Conservation (phyloP, 2,113 vertebrate genomes). For the Cricetomys ansorgei region DNA sequence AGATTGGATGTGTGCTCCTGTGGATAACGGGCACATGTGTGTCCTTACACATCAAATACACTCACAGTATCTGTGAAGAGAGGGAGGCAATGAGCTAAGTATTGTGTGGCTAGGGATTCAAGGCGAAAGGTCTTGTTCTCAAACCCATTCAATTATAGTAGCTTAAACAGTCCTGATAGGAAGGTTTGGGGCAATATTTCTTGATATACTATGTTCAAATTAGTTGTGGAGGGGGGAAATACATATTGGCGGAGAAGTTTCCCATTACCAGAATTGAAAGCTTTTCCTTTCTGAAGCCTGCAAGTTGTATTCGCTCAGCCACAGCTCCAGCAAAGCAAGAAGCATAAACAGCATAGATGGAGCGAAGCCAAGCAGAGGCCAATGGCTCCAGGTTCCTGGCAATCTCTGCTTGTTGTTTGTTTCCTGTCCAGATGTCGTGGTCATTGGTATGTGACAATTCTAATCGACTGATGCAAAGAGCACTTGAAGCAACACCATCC, state of each 20-base stretch:
- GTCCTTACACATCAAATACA: neutral
- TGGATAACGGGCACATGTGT: accelerated
- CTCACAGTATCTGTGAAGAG: neutral
- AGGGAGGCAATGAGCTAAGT: neutral
- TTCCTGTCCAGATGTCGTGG: neutral
- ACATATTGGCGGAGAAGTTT: neutral
- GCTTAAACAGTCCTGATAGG: neutral
- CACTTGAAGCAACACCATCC: neutral
- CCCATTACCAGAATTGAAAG: neutral
- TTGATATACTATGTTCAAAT: neutral
- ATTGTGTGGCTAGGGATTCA: neutral
- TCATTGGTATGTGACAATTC: accelerated
- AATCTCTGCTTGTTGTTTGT: neutral
- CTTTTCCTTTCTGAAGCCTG: neutral
- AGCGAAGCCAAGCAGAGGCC: neutral
- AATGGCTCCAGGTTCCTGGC: neutral
- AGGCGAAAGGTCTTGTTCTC: neutral
- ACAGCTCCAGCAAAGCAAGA: neutral
- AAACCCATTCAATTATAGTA: neutral
- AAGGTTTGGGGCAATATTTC: neutral
- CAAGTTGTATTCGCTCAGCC: neutral
- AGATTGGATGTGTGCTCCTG: neutral
- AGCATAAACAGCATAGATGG: neutral
- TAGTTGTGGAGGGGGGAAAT: neutral
- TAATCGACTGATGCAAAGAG: too few species aligned